A percentile compares a stretch with the other conserved stretches of the same genome.
Conservation (phyloP, 2,797 vertebrate species). For the Sebastes taczanowskii region DNA sequence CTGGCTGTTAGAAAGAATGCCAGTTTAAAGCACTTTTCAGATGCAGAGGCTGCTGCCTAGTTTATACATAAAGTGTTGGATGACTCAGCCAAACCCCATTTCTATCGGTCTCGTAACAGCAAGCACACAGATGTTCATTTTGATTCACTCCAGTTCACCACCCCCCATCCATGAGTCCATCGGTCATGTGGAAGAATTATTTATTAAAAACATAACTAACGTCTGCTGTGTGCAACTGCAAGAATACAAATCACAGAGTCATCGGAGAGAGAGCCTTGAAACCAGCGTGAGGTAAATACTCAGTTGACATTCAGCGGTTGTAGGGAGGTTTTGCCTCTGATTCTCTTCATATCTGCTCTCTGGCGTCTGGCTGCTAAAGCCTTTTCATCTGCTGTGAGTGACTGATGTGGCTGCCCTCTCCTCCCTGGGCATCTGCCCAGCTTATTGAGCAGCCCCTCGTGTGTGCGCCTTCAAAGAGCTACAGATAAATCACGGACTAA, state of each 20-base stretch:
- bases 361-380: conserved; percentile 45
- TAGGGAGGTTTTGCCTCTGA: conserved; percentile 30
- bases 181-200: conserved; percentile 35
- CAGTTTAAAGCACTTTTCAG: too few relatives aligned
- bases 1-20: not conserved
- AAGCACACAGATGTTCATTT: conserved; percentile 46
- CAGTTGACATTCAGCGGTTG: conserved; percentile 32
- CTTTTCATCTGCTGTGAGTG: conserved; percentile 68
- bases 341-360: conserved; percentile 46
- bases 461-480: conserved; percentile 50
- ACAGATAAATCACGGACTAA: conserved; percentile 61
- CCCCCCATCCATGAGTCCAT: conserved; percentile 11
- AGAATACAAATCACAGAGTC: conserved; percentile 30
- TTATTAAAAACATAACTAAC: conserved; percentile 54
- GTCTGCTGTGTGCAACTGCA: conserved; percentile 13
- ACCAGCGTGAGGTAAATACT: conserved; percentile 39
- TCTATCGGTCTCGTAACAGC: conserved; percentile 8
- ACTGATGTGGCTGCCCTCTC: conserved; percentile 62
- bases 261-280: not conserved
- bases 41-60: not conserved
- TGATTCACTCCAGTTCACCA: conserved; percentile 15
- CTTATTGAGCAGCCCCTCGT: conserved; percentile 56
- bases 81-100: conserved; percentile 13
- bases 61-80: conserved; percentile 5
- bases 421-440: conserved; percentile 52